Conservation (phyloP, 2,888 invertebrate species). For the Margaritifera margaritifera region DNA sequence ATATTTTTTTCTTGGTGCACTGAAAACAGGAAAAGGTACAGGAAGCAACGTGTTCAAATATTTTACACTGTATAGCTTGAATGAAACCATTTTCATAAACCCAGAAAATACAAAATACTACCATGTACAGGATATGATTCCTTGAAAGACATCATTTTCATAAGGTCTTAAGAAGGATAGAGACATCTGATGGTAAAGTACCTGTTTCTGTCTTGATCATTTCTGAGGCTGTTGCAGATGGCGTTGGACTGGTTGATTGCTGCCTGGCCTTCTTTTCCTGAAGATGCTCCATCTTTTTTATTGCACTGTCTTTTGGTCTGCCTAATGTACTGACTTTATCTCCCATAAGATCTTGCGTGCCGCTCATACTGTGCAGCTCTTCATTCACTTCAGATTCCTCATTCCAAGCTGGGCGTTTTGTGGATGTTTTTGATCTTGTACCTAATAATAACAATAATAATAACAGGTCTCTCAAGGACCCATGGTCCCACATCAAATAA, state of each 20-base stretch:
- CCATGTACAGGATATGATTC: too few species aligned
- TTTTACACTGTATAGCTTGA: too few species aligned
- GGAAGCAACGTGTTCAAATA: too few species aligned
- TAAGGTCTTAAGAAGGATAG: too few species aligned
- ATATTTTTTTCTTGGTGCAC: too few species aligned
- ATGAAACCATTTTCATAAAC: too few species aligned
- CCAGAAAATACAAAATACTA: too few species aligned
- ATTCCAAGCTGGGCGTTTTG: slow-evolving; percentile 8
- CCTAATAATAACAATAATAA: not conserved
- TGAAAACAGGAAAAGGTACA: too few species aligned
- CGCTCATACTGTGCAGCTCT: slow-evolving; percentile 63
- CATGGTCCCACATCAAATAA: too few species aligned
- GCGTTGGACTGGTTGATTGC: slow-evolving; percentile 20
- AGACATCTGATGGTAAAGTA: slow-evolving; percentile 1
- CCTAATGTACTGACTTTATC: slow-evolving; percentile 5
- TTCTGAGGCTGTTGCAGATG: slow-evolving; percentile 9
- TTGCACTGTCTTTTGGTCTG: slow-evolving; percentile 13
- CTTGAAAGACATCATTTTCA: too few species aligned
- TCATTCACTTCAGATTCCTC: slow-evolving; percentile 48
- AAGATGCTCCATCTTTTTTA: slow-evolving; percentile 3
- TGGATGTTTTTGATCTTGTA: not conserved
- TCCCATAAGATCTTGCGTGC: slow-evolving; percentile 47
- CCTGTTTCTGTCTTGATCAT: slow-evolving; percentile 21
- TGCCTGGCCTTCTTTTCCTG: slow-evolving; percentile 12
- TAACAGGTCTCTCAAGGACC: too few species aligned